These are phyloP conservation scores for Lophius piscatorius DNA, from an alignment of 2,113 vertebrate species.

Conservation along the genomic window DNA sequence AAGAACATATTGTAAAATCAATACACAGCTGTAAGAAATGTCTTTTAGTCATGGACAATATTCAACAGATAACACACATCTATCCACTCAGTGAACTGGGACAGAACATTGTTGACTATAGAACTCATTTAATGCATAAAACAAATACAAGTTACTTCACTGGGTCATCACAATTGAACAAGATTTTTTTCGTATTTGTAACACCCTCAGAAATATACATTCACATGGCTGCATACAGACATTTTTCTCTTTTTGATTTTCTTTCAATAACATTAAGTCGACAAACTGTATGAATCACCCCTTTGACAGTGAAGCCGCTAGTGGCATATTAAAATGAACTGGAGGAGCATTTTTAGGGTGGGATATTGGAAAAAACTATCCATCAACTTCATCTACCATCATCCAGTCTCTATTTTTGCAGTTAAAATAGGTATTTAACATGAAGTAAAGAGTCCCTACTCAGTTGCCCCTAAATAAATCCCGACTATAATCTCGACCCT, in stretches of 20 bases:
- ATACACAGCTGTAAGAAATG: conserved; percentile 31
- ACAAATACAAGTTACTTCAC: conserved; percentile 85
- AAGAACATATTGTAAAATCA: conserved; percentile 26
- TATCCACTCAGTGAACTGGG: conserved; percentile 63
- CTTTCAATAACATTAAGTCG: conserved; percentile 65
- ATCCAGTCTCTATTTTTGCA: conserved; percentile 61
- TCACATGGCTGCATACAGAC: conserved; percentile 79
- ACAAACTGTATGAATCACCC: conserved; percentile 57
- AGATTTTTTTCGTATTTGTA: conserved; percentile 70
- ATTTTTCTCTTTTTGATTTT: conserved; percentile 61
- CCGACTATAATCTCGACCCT: conserved; percentile 69
- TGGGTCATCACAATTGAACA: conserved; percentile 82
- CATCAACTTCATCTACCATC: conserved; percentile 56
- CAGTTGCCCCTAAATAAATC: conserved; percentile 67
- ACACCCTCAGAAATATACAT: conserved; percentile 83
- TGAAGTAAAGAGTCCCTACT: conserved; percentile 53
- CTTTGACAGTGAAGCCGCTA: conserved; percentile 65
- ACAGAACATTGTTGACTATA: conserved; percentile 74
- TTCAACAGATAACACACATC: conserved; percentile 44
- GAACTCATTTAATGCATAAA: conserved; percentile 84
- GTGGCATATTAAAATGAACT: conserved; percentile 63
- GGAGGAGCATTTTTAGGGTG: conserved; percentile 56
- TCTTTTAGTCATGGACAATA: conserved; percentile 32
- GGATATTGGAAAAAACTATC: conserved; percentile 71
- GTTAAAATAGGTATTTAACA: conserved; percentile 71